These are phyloP conservation scores for Lepus americanus DNA, from an alignment of 2,113 vertebrate genomes.

Conservation along the genomic window DNA sequence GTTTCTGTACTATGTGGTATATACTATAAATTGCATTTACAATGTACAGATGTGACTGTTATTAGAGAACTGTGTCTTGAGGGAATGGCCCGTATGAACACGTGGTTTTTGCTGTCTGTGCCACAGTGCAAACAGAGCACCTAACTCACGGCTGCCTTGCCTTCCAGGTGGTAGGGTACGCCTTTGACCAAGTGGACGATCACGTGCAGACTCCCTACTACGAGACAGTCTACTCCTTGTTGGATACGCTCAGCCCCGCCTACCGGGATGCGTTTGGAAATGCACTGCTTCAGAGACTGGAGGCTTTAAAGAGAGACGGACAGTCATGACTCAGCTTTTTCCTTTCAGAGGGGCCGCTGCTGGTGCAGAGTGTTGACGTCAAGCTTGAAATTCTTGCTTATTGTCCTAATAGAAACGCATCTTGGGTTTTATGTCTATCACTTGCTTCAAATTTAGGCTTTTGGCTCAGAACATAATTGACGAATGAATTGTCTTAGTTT, in stretches of 20 bases:
- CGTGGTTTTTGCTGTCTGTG: not conserved
- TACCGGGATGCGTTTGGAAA: constrained; percentile 98
- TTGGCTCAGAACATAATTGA: constrained; percentile 52
- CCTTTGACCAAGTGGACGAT: constrained; percentile 94
- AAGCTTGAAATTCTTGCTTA: constrained; percentile 61
- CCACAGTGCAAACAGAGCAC: not conserved
- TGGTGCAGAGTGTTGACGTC: constrained; percentile 45
- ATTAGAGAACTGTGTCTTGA: not conserved
- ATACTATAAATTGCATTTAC: not conserved
- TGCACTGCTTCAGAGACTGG: constrained; percentile 95
- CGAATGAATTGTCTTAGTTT: constrained; percentile 62
- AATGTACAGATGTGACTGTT: not conserved
- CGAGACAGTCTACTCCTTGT: constrained; percentile 97
- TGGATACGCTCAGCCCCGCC: constrained; percentile 96
- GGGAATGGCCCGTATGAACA: not conserved
- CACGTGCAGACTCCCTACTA: constrained; percentile 93
- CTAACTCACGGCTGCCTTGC: constrained; percentile 61
- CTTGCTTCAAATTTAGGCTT: constrained; percentile 74
- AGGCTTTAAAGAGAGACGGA: constrained; percentile 93
- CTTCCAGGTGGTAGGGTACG: constrained; percentile 94
- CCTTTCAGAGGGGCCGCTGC: constrained; percentile 50
- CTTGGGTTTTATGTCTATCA: constrained; percentile 52
- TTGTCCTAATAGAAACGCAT: constrained; percentile 43
- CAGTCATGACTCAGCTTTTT: constrained; percentile 35
- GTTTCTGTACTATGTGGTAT: not conserved